Base-by-base conservation (phyloP, 2,113 vertebrate genomes). In the Neoarius graeffei region DNA sequence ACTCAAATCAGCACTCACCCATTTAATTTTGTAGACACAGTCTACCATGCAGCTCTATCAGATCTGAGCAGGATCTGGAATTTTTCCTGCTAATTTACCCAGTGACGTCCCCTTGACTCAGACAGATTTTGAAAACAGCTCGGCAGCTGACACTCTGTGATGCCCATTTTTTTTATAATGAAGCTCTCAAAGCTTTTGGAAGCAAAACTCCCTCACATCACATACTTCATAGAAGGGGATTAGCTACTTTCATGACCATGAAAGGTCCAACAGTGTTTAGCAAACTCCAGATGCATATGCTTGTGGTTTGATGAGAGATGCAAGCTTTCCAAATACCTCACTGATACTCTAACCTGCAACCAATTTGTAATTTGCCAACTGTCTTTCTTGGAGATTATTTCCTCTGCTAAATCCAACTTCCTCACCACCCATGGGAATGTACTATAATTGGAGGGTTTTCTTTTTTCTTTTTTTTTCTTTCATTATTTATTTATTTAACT, bases 341-440 rank as follows among this genome's bases (percentile, higher is more conserved):
- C 30, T 84, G 50, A 84, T 69, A 84, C 52, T n/a, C 17, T 71
- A 73, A 60, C 56, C 80, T 81, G 80, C 80, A 81, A 81, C 27
- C 30, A 60, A 81, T 81, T 81, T 60, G 56, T 81, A 81, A 81
- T 81, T 59, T 81, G 19, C 79, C 79, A 81, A 59, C 54, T 59
- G 79, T 81, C n/a, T 56, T 42, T 81, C 56, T 42, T 23, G 9
- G 30, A 23, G 80, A 81, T 60, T 60, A 60, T 81, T 60, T 42
- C 15, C 79, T 81, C 56, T 0, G 35, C 56, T 20, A 81, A 81
- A 35, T 71, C 52, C 50, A 71, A 73, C 83, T 35, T 57, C 13
- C 14, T 73, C 27, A 19, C 25, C 9, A 14, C 77, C 48, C 48
- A 3, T 57, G n/a, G 15, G 17, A 81, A 54, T 81, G 79, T 17